phyloP scores from a whole-genome alignment of 1,140 invertebrate species.

The Sarcophaga bullata region DNA sequence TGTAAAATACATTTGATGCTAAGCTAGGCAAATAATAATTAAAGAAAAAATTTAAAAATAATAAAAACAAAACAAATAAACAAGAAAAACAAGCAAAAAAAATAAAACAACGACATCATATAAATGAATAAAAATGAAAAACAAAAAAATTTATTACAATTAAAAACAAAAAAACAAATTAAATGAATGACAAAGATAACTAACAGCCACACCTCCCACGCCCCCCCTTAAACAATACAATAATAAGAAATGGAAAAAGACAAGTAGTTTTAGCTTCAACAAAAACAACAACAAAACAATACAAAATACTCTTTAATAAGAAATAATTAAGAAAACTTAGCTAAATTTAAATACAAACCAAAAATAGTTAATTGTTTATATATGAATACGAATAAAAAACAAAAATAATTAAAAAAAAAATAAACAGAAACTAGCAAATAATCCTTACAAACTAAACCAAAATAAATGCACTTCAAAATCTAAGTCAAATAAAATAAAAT shows the following conservation, averaged over 20 bases:
- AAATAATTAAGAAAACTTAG: background rate
- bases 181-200: background rate
- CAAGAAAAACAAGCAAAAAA: background rate
- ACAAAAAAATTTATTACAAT: constrained; percentile 29
- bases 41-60: background rate
- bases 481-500: background rate
- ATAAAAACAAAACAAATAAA: background rate
- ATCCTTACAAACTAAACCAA: background rate
- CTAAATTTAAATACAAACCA: constrained; percentile 1
- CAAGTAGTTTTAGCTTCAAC: constrained; percentile 37
- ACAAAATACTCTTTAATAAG: constrained; percentile 26
- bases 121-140: constrained; percentile 13
- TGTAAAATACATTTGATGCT: background rate
- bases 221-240: constrained; percentile 7
- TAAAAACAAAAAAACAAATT: too few species aligned
- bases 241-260: constrained; percentile 37
- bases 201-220: background rate
- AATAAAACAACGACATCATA: constrained; percentile 36
- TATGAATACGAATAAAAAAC: constrained; percentile 12
- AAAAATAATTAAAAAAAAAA: constrained; percentile 11
- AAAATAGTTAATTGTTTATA: constrained; percentile 22
- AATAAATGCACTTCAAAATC: background rate
- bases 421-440: background rate
- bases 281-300: background rate
- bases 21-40: too few species aligned